phyloP scores from a whole-genome alignment of 2,113 vertebrate genomes.

The Trogon melanurus region DNA sequence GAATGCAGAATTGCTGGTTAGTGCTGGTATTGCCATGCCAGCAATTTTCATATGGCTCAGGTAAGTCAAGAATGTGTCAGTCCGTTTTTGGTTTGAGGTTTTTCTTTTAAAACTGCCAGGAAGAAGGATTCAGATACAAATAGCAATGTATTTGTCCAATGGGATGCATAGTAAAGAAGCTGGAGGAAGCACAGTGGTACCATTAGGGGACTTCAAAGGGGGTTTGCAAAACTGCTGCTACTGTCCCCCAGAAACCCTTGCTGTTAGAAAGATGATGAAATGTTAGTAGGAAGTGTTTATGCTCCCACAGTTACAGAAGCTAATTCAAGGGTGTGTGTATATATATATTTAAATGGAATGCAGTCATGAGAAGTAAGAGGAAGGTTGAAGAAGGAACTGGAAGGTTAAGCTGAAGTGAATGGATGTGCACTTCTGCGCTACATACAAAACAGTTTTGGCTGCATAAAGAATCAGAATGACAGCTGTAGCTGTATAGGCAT shows the following conservation, averaged over 20 bases:
- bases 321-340: neutral
- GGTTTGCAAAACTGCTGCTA: neutral
- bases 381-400: neutral
- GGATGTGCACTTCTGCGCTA: neutral
- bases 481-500: neutral
- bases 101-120: neutral
- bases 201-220: neutral
- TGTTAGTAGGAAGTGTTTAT: neutral
- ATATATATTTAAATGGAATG: neutral
- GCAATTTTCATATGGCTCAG: neutral
- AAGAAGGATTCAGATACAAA: neutral
- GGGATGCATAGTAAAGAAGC: neutral
- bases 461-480: neutral
- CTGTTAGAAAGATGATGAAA: neutral
- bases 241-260: neutral
- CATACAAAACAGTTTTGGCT: fast-evolving
- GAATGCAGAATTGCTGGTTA: neutral
- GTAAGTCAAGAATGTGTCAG: neutral
- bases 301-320: neutral
- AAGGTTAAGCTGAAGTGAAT: neutral
- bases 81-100: neutral
- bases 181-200: neutral
- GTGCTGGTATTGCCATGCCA: neutral
- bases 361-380: neutral
- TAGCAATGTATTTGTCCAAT: neutral